Base-by-base conservation (phyloP, 2,888 invertebrate species). In the Spodoptera picta region DNA sequence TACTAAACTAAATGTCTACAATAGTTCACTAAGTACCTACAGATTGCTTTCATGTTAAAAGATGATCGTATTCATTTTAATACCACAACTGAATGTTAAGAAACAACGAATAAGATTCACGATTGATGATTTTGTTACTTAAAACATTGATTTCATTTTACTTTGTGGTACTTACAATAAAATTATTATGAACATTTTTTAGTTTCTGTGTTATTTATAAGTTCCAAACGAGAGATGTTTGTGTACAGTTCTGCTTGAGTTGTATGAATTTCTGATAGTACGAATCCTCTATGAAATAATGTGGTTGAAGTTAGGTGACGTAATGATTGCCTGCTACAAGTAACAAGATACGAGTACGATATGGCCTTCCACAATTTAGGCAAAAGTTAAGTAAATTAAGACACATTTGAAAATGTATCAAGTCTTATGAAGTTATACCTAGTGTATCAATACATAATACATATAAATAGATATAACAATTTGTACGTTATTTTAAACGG, bases 311-410 rank as follows among this genome's bases (percentile, higher is more conserved):
- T 71, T 73, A 73, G 56, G 56, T 70, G 71, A 68, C 50, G 48
- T 60, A 58, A 69, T 74, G 71, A 62, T 69, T 69, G 77, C 69
- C 77, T 70, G 77, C 64, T 73, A 76, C 65, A 51, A 60, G 50
- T 62, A 54, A 79, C 78, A 77, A 24, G 71, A 81, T 80, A 84
- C 78, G 80, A 84, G 81, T 80, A 84, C 78, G 80, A 84, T 81
- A 87, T 87, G 87, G 90, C 90, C 91, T 90, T 90, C 85, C 76
- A 86, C 83, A 83, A 84, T 79, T 75, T 84, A 87, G 80, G 79
- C 81, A 83, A 76, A 81, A 84, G 82, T 81, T 85, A 88, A 89
- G 90, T 88, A 85, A 86, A 83, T 81, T 90, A 90, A 88, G 87
- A 84, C 87, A 85, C 86, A 86, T 79, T 84, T 82, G 82, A 84